Percentiles rank a stretch among this genome's conserved stretches.
These are phyloP conservation scores for Volucella inanis DNA, from an alignment of 2,888 invertebrate genomes.

Conservation along the genomic window DNA sequence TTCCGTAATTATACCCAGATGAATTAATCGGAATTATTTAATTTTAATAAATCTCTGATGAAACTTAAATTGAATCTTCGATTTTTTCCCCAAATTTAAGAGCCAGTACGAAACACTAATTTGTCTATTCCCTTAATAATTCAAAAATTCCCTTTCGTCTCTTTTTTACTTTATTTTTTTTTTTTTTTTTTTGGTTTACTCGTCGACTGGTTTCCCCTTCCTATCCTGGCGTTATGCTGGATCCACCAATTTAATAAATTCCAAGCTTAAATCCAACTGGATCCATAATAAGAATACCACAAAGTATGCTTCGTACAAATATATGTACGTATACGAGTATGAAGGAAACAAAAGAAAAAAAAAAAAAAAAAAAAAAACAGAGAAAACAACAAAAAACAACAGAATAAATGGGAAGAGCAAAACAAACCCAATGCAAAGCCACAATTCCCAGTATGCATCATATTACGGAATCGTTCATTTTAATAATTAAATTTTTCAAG, in stretches of 20 bases:
- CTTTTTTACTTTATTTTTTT: not conserved
- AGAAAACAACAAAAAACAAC: slow-evolving; percentile 21
- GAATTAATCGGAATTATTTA: not conserved
- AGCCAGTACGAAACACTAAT: not conserved
- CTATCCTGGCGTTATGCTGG: not conserved
- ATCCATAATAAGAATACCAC: slow-evolving; percentile 45
- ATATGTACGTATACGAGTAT: too few relatives aligned
- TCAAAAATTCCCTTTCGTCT: not conserved
- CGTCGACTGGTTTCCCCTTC: not conserved
- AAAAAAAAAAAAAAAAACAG: slow-evolving; percentile 10
- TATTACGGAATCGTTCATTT: slow-evolving; percentile 75
- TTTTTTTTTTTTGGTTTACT: too few relatives aligned
- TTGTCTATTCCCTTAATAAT: not conserved
- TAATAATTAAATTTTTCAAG: slow-evolving; percentile 74
- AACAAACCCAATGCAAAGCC: slow-evolving; percentile 69
- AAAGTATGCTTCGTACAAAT: slow-evolving; percentile 69
- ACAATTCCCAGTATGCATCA: slow-evolving; percentile 73
- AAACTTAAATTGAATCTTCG: not conserved
- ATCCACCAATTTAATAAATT: slow-evolving; percentile 31
- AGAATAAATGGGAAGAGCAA: slow-evolving; percentile 47
- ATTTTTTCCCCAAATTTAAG: not conserved
- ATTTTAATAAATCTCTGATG: slow-evolving; percentile 8
- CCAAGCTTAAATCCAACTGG: slow-evolving; percentile 28
- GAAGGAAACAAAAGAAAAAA: not conserved
- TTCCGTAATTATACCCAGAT: too few relatives aligned